Evolutionary conservation across 2,797 vertebrate species (phyloP).

Genomic region (Onychomys leucogaster): DNA sequence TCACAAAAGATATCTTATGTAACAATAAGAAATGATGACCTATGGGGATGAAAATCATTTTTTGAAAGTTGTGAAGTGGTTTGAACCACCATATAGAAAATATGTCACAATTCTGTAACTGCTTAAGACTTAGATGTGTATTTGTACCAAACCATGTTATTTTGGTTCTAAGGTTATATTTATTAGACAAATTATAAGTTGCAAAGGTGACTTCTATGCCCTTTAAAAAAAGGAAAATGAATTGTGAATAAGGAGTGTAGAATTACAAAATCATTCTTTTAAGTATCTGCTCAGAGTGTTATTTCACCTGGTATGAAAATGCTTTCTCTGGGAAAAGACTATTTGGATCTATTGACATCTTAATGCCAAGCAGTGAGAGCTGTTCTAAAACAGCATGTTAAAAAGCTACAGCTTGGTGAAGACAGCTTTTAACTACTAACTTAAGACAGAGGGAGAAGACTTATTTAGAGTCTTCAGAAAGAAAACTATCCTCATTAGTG

Average conservation of each 20-base stretch:
- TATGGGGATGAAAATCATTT: background rate
- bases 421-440: slow-evolving; percentile 67
- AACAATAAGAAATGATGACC: background rate
- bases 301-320: slow-evolving; percentile 29
- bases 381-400: slow-evolving; percentile 58
- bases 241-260: background rate
- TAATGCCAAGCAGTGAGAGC: slow-evolving; percentile 44
- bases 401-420: slow-evolving; percentile 52
- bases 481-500: slow-evolving; percentile 75
- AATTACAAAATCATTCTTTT: slow-evolving; percentile 33
- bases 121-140: background rate
- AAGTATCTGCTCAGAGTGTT: slow-evolving; percentile 21
- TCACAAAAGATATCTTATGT: background rate
- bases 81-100: background rate
- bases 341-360: slow-evolving; percentile 60
- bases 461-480: slow-evolving; percentile 61
- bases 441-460: background rate
- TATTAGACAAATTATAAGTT: background rate
- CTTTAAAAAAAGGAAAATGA: background rate
- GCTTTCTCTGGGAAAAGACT: slow-evolving; percentile 42
- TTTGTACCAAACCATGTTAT: background rate
- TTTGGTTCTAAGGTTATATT: background rate
- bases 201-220: background rate
- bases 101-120: background rate
- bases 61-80: fast-evolving